These are phyloP conservation scores for Clarias magur DNA, from an alignment of 2,113 vertebrate species.

Conservation along the genomic window DNA sequence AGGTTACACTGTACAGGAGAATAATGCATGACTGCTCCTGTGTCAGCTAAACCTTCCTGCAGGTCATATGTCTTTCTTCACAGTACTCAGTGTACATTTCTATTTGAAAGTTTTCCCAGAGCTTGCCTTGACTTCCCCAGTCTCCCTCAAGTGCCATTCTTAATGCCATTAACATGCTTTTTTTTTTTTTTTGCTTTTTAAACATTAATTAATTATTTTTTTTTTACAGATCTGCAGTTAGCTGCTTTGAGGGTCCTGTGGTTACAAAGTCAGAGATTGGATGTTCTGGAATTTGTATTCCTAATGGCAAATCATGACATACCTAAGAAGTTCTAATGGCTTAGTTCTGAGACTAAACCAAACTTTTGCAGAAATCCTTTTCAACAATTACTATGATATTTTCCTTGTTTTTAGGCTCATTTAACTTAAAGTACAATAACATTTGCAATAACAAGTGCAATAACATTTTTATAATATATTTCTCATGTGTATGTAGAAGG, in stretches of 20 bases:
- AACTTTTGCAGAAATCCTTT: background rate
- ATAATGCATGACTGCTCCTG: background rate
- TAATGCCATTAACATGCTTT: background rate
- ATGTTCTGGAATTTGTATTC: background rate
- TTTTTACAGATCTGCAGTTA: background rate
- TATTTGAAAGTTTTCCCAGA: background rate
- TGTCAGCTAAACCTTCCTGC: background rate
- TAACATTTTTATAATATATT: too few relatives aligned
- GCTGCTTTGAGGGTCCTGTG: background rate
- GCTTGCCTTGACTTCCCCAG: background rate
- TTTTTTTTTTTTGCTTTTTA: background rate
- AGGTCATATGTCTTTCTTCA: background rate
- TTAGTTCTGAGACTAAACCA: background rate
- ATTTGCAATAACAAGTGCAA: too few relatives aligned
- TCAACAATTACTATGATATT: background rate
- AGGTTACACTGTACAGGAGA: background rate
- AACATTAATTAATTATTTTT: background rate
- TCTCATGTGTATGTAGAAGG: too few relatives aligned
- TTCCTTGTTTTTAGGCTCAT: background rate
- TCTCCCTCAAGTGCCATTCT: background rate
- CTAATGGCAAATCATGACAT: background rate
- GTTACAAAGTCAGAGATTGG: background rate
- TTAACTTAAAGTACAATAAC: too few relatives aligned
- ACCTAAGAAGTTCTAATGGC: background rate
- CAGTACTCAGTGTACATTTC: background rate